Conservation (phyloP, 2,888 invertebrate species). For the Aspidiotus rigidus region DNA sequence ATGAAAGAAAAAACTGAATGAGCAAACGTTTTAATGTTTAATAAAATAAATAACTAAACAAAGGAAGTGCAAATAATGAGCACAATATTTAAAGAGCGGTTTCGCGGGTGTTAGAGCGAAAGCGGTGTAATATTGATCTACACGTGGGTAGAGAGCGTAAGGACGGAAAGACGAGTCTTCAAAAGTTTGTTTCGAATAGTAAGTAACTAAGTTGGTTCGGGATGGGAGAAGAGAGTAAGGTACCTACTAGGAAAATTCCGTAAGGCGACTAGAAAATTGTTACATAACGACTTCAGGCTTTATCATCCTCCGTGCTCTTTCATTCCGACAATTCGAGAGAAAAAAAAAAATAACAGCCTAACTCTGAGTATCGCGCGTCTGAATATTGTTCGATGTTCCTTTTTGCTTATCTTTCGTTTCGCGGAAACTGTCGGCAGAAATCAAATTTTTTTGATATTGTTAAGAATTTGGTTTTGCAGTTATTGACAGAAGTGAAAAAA, state of each 20-base stretch:
- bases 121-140: conserved; percentile 30
- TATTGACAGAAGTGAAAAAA: too few species aligned
- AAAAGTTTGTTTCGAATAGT: conserved; percentile 28
- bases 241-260: conserved; percentile 14
- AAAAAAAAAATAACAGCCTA: too few species aligned
- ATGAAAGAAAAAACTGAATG: neutral
- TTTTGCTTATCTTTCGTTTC: too few species aligned
- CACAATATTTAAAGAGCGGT: conserved; percentile 32
- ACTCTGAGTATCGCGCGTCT: too few species aligned
- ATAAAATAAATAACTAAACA: conserved; percentile 32
- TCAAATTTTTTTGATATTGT: too few species aligned
- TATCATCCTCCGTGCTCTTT: conserved; percentile 7
- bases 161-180: conserved; percentile 6
- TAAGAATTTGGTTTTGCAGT: too few species aligned
- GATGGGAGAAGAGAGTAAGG: conserved; percentile 10
- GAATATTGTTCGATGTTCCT: too few species aligned
- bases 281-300: conserved; percentile 29
- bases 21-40: conserved; percentile 20
- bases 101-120: conserved; percentile 18
- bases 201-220: conserved; percentile 17
- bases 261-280: conserved; percentile 33
- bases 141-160: conserved; percentile 11
- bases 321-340: neutral
- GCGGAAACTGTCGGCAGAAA: too few species aligned
- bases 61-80: conserved; percentile 33